A percentile compares a stretch with the other conserved stretches of the same genome.
phyloP scores from a whole-genome alignment of 2,888 invertebrate species.

The Xestia xanthographa region DNA sequence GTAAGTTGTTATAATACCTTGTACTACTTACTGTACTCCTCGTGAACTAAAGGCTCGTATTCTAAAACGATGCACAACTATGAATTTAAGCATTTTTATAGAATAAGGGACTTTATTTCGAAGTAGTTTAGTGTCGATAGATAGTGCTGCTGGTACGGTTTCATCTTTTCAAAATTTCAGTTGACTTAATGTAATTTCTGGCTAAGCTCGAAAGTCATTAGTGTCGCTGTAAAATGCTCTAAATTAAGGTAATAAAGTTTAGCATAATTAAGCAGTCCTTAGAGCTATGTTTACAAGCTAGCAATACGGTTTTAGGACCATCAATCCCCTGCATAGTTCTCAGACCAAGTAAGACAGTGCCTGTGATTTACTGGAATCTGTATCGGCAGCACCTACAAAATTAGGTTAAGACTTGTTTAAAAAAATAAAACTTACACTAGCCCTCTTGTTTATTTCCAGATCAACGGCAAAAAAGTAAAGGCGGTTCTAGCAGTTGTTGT shows the following conservation, averaged over 20 bases:
- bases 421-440: background rate
- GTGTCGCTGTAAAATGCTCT: background rate
- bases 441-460: conserved; percentile 91
- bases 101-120: conserved; percentile 2
- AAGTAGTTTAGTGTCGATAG: conserved; percentile 1
- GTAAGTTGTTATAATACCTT: conserved; percentile 70
- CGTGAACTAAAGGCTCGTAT: conserved; percentile 4
- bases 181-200: background rate
- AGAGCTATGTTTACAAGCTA: background rate
- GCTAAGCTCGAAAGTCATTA: background rate
- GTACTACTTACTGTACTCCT: conserved; percentile 59
- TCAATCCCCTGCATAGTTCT: background rate
- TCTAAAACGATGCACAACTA: background rate
- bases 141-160: conserved; percentile 3
- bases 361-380: background rate
- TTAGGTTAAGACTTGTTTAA: background rate
- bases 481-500: conserved; percentile 98
- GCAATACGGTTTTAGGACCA: background rate
- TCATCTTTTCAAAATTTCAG: background rate
- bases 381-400: background rate
- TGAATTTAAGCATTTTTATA: background rate
- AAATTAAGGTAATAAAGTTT: background rate
- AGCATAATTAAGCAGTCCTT: background rate
- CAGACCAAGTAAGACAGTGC: background rate
- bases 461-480: conserved; percentile 99